Evolutionary conservation across 2,113 vertebrate species (phyloP), one percentile per base, ranked within the genome.

Genomic region (Genyomyrus donnyi): DNA sequence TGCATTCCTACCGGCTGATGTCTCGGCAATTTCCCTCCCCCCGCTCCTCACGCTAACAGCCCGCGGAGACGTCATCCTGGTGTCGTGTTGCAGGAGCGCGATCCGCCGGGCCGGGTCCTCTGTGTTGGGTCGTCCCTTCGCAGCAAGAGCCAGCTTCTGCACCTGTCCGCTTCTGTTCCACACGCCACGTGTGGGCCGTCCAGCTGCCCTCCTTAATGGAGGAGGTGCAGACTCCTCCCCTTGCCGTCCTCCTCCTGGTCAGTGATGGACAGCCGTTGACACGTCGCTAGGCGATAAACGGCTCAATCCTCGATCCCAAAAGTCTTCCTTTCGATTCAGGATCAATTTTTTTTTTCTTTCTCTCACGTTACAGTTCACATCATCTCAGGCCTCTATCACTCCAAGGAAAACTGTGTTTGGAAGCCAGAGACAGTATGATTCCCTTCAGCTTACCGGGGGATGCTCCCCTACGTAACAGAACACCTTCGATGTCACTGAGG

Each of bases 401-500:
- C 42, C 35, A 83, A 48, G 50, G 74, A 21, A 83, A 9, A 52
- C 27, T 5, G 45, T 89, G 45, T 74, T 27, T 48, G 9, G 24
- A 46, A 89, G 39, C 35, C 13, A 9, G 35, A 83, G 17, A 35
- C 39, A 83, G 8, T 3, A 21, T 19, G 7, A 39, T 6, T 1
- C 74, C 27, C 39, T 80, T 84, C 42, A 84, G 21, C 35, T 21
- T 84, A 0, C 17, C 1, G 21, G 80, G 21, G 80, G 77, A 15
- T 93, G 93, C 90, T 92, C 91, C 87, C 89, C 90, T 91, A 93
- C 91, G 95, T 94, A 95, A 95, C 92, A 94, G 88, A 94, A 95
- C 93, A 93, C 92, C 90, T 95, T 94, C 95, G 94, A 95, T 95
- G 95, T 95, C 94, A 90, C 21, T 89, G 85, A 84, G 87, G 46